These are phyloP conservation scores for Cichlasoma orientale DNA, from an alignment of 2,797 vertebrate species.

Conservation along the genomic window DNA sequence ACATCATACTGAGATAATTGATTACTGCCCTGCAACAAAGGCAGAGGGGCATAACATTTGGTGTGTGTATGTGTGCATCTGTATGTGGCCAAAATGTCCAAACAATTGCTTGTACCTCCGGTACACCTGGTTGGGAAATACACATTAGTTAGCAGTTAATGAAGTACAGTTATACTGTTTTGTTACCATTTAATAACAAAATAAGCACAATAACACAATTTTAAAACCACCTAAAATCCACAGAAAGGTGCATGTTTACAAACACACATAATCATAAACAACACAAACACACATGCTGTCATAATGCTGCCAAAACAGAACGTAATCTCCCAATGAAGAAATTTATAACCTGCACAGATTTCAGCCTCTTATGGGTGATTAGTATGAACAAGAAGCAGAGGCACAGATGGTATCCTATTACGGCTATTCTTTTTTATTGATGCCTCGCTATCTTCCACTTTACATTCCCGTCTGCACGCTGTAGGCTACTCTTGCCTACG, in stretches of 20 bases:
- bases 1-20: constrained; percentile 77
- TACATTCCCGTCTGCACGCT: background rate
- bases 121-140: background rate
- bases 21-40: constrained; percentile 68
- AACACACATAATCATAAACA: background rate
- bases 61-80: constrained; percentile 8
- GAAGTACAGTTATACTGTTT: background rate
- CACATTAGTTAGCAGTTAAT: background rate
- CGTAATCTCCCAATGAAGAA: background rate
- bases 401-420: constrained; percentile 34
- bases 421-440: background rate
- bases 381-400: constrained; percentile 2
- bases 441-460: background rate
- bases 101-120: background rate
- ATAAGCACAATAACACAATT: background rate
- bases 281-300: background rate
- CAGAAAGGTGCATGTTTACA: background rate
- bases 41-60: constrained; percentile 35
- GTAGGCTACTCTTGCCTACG: background rate
- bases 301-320: background rate
- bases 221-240: background rate
- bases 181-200: background rate
- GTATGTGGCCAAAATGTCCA: background rate
- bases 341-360: background rate
- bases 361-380: constrained; percentile 13